Conservation (phyloP, 2,113 vertebrate genomes). For the Podiceps cristatus region DNA sequence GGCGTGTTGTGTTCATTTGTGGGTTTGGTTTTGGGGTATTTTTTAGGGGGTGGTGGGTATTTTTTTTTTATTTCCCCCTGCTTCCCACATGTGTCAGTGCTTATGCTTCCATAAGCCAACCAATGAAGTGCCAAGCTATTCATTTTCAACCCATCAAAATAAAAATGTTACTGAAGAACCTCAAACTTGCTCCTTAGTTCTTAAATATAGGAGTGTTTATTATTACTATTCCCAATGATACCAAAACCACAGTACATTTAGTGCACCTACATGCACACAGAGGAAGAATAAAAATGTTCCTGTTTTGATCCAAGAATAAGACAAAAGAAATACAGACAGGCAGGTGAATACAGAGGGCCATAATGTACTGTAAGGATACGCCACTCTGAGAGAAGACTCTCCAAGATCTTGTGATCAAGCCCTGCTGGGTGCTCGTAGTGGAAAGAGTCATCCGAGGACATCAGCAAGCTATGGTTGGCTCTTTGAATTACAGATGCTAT, state of each 20-base stretch:
- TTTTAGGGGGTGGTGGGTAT: no score
- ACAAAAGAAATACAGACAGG: neutral
- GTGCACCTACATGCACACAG: fast-evolving
- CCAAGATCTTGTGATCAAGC: neutral
- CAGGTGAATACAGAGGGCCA: neutral
- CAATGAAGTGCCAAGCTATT: neutral
- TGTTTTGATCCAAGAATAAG: neutral
- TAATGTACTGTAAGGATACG: neutral
- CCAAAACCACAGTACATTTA: neutral
- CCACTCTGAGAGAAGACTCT: neutral
- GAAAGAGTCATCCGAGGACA: neutral
- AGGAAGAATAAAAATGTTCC: neutral
- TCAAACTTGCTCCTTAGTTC: neutral
- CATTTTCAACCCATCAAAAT: neutral
- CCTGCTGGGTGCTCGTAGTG: fast-evolving
- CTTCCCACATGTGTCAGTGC: neutral
- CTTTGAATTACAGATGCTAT: neutral
- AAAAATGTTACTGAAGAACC: neutral
- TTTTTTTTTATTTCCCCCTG: neutral
- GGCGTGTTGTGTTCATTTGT: no score
- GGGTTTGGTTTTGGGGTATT: no score
- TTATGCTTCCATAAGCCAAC: neutral
- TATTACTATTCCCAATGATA: neutral
- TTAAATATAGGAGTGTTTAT: neutral
- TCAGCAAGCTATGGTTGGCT: neutral